phyloP scores from a whole-genome alignment of 1,140 invertebrate genomes.

The Agrypnia vestita region DNA sequence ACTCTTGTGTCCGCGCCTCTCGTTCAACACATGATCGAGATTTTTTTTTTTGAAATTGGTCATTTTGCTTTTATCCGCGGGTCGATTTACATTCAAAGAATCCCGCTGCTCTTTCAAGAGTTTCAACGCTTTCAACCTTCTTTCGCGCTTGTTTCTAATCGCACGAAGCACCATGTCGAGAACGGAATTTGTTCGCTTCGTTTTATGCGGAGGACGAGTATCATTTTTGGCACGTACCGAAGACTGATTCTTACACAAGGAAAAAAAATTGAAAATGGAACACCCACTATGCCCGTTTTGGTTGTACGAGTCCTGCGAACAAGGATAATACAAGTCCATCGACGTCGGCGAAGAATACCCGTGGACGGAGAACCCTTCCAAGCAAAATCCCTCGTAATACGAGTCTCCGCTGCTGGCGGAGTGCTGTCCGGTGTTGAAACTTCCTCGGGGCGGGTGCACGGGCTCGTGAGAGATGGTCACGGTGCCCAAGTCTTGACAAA shows the following conservation, averaged over 20 bases:
- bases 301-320: not conserved
- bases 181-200: not conserved
- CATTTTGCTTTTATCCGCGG: not conserved
- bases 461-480: not conserved
- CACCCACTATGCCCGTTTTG: not conserved
- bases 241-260: not conserved
- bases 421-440: not conserved
- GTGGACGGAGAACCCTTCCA: not conserved
- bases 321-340: not conserved
- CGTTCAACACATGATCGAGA: too few relatives aligned
- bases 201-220: not conserved
- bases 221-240: not conserved
- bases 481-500: not conserved
- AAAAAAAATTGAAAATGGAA: not conserved
- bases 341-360: not conserved
- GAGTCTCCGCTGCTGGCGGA: not conserved
- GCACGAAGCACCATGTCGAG: not conserved
- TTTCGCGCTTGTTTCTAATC: slow-evolving; percentile 2
- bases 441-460: not conserved
- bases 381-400: slow-evolving; percentile 1
- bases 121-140: not conserved
- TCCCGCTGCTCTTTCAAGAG: not conserved
- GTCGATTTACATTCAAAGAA: not conserved
- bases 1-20: not conserved
- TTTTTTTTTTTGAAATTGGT: too few relatives aligned